phyloP scores from a whole-genome alignment of 1,140 invertebrate species.

The Kradibia gibbosae region DNA sequence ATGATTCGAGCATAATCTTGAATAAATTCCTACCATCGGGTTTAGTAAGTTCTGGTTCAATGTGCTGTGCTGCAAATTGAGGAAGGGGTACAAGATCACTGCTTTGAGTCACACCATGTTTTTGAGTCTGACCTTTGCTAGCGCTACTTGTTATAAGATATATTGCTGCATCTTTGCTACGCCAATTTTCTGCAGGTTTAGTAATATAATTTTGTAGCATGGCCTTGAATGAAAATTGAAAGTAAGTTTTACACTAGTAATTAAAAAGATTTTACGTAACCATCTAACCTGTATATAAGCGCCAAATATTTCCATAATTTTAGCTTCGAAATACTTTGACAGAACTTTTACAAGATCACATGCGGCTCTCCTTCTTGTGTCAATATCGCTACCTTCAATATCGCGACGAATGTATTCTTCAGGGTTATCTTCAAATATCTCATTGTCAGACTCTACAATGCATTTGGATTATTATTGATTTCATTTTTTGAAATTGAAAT shows the following conservation, averaged over 20 bases:
- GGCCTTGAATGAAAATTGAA: constrained; percentile 73
- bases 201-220: constrained; percentile 85
- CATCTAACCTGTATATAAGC: constrained; percentile 82
- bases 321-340: constrained; percentile 89
- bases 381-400: constrained; percentile 98
- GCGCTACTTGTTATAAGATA: constrained; percentile 96
- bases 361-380: constrained; percentile 93
- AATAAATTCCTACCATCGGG: constrained; percentile 73
- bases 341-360: constrained; percentile 96
- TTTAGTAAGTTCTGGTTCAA: constrained; percentile 87
- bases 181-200: constrained; percentile 87
- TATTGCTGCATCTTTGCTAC: constrained; percentile 94
- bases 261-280: constrained; percentile 19
- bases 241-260: constrained; percentile 39
- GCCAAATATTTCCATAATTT: constrained; percentile 94
- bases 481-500: not conserved
- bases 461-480: not conserved
- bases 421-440: constrained; percentile 97
- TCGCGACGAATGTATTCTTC: constrained; percentile 98
- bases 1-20: not conserved
- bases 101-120: constrained; percentile 91
- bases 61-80: constrained; percentile 89
- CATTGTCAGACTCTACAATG: constrained; percentile 88
- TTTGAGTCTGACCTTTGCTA: constrained; percentile 91
- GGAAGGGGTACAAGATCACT: constrained; percentile 90